Base-by-base conservation (phyloP, 1,140 invertebrate genomes). In the Trichonephila clavata region DNA sequence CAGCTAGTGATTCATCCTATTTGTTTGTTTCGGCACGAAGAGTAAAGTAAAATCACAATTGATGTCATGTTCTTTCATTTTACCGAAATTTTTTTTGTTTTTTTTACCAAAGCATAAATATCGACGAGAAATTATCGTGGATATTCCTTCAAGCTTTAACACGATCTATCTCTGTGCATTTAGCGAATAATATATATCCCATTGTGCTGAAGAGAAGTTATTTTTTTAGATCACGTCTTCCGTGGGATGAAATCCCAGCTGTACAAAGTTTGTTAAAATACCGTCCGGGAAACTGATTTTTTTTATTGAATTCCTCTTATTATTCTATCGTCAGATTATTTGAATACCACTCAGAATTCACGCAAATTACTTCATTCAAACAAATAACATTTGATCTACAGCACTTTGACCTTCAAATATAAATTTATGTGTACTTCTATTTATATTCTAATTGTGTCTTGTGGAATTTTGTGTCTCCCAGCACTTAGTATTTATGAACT, bases 211-310 rank as follows among this genome's bases (percentile, higher is more conserved):
- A 50, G 50, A 50, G n/a, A 13, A 65, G 63, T 13, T 43, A 80
- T 80, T 80, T 32, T 80, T 80, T 80, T 39, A 20, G 20, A n/a
- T 83, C 80, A 83, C 80, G 80, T 83, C 80, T 57, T 83, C 80
- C 32, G 32, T 57, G 80, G 80, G 6, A 32, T 16, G 6, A 4
- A 83, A 14, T 83, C n/a, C 80, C 80, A 83, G 20, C 43, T 83
- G 80, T 57, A 14, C 80, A 83, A 57, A 14, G 21, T 43, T 20
- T 83, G 39, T 10, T 57, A 39, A 50, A 83, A 57, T 80, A 20
- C 10, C 39, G 43, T 57, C 80, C 43, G 80, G 80, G 43, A 83
- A 83, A 50, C 43, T 14, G 18, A 83, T 83, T 83, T 83, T 57
- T 83, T 83, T 7, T 50, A 24, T 83, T 50, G 10, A 27, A 18